Conservation (phyloP, 2,113 vertebrate genomes). For the Antennarius striatus region DNA sequence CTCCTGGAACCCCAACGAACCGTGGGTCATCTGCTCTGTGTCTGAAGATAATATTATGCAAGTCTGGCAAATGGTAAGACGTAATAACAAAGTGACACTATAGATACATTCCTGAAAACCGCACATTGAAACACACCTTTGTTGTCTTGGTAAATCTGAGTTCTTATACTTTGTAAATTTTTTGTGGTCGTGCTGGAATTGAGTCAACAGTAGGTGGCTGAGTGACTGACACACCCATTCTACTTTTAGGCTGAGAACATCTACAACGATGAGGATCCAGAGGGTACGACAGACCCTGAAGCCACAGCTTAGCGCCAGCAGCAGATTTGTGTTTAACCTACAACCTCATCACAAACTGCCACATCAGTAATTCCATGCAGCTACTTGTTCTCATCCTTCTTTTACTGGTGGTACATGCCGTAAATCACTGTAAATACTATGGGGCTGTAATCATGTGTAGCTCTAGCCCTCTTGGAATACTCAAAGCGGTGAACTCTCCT, state of each 20-base stretch:
- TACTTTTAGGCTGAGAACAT: conserved; percentile 92
- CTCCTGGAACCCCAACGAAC: conserved; percentile 95
- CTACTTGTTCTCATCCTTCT: conserved; percentile 16
- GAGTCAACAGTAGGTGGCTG: no score
- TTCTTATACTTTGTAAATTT: no score
- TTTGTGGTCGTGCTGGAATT: no score
- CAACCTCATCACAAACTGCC: conserved; percentile 35
- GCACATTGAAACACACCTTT: not conserved
- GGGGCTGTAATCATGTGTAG: not conserved
- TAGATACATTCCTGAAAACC: not conserved
- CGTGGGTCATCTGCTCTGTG: conserved; percentile 94
- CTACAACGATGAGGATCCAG: conserved; percentile 94
- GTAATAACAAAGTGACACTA: not conserved
- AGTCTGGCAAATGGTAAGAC: conserved; percentile 95
- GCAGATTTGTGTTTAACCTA: conserved; percentile 7
- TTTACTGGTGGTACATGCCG: conserved; percentile 11
- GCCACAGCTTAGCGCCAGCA: conserved; percentile 75
- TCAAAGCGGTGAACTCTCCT: conserved; percentile 17
- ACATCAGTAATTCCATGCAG: conserved; percentile 29
- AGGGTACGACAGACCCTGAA: conserved; percentile 81
- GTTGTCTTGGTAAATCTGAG: not conserved
- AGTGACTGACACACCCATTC: conserved; percentile 4
- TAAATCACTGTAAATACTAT: conserved; percentile 41
- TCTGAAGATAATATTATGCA: conserved; percentile 97
- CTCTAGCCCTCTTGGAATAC: conserved; percentile 10